Evolutionary conservation across 2,888 invertebrate species (phyloP).

Genomic region (Lamellibrachia satsuma): DNA sequence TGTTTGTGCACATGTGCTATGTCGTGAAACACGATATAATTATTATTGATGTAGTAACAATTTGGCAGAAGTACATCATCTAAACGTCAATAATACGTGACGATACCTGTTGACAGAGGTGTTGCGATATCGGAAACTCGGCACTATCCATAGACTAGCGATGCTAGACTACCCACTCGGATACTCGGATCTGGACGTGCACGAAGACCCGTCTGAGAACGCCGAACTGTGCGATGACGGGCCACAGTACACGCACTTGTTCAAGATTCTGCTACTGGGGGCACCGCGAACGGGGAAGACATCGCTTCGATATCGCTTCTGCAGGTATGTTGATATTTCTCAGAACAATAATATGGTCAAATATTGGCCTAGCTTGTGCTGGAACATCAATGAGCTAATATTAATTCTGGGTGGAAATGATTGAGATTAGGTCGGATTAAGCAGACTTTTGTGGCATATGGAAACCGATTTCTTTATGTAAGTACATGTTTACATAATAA

Average conservation of each 20-base stretch:
- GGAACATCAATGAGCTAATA: background rate
- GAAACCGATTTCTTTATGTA: background rate
- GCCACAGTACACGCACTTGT: constrained; percentile 38
- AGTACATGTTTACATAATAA: background rate
- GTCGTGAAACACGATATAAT: no score
- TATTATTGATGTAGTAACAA: no score
- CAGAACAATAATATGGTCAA: background rate
- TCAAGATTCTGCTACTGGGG: constrained; percentile 39
- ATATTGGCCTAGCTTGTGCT: background rate
- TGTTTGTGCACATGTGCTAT: no score
- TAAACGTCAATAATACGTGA: background rate
- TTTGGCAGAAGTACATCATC: no score
- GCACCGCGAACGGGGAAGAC: constrained; percentile 38
- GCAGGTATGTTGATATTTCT: constrained; percentile 22
- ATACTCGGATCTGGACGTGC: constrained; percentile 30
- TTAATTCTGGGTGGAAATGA: background rate
- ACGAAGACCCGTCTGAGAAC: constrained; percentile 26
- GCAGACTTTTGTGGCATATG: background rate
- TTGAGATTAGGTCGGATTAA: background rate
- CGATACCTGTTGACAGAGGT: constrained; percentile 29
- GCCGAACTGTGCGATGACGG: constrained; percentile 6
- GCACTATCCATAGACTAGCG: constrained; percentile 23
- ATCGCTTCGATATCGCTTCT: constrained; percentile 35
- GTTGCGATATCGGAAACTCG: constrained; percentile 30
- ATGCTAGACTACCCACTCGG: background rate